Evolutionary conservation across 1,140 invertebrate species (phyloP).

Genomic region (Calliopsis andreniformis): DNA sequence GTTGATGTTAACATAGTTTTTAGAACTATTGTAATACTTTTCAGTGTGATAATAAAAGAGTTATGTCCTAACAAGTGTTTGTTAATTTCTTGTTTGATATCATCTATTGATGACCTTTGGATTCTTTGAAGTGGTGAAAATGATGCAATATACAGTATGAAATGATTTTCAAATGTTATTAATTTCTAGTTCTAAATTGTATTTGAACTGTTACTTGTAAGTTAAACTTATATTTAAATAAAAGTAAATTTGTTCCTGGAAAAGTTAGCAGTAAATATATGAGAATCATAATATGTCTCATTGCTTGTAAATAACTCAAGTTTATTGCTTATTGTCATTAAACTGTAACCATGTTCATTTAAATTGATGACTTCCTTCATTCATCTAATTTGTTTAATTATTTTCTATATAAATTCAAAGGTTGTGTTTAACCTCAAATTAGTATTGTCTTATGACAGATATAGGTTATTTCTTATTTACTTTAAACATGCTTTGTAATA

Average conservation of each 20-base stretch:
- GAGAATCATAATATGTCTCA: background rate
- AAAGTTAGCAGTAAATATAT: background rate
- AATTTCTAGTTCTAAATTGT: background rate
- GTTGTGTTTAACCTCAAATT: background rate
- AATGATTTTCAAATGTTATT: background rate
- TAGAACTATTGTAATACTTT: constrained; percentile 36
- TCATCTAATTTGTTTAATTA: background rate
- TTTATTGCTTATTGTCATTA: background rate
- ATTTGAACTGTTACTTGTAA: background rate
- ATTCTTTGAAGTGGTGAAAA: background rate
- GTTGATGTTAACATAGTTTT: constrained; percentile 13
- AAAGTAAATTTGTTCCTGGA: background rate
- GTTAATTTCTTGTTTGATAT: background rate
- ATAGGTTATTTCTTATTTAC: background rate
- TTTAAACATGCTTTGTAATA: background rate
- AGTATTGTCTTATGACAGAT: background rate
- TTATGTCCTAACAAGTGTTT: constrained; percentile 12
- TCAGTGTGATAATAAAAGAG: constrained; percentile 36
- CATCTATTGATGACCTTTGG: constrained; percentile 11
- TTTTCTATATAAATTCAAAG: too few relatives aligned
- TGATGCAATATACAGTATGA: background rate
- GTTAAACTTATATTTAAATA: background rate
- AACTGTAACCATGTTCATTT: background rate
- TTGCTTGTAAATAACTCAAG: background rate
- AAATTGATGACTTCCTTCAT: background rate